Conservation (phyloP, 2,113 vertebrate species). For the Laticauda laticaudata region DNA sequence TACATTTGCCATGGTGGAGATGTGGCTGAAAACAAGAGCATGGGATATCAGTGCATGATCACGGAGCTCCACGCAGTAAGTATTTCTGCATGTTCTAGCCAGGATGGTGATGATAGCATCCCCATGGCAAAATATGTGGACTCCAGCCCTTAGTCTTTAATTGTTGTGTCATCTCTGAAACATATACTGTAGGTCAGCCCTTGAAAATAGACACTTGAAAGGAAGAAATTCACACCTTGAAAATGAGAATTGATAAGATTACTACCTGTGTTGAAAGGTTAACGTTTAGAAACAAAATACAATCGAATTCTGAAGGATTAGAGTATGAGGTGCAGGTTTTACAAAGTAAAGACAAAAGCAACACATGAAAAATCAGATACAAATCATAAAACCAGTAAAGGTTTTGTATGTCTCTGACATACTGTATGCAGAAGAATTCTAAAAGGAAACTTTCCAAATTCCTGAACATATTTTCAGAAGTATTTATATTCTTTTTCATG, state of each 20-base stretch:
- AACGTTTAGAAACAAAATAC: neutral
- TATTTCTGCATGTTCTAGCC: neutral
- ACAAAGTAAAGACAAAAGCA: neutral
- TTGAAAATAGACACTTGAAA: neutral
- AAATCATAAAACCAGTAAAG: neutral
- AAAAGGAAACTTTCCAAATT: neutral
- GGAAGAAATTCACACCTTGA: neutral
- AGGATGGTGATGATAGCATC: neutral
- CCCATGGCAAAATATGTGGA: slow-evolving; percentile 2
- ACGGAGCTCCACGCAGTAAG: neutral
- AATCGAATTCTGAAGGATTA: neutral
- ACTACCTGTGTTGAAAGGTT: neutral
- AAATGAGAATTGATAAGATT: neutral
- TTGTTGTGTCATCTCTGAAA: neutral
- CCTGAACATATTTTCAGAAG: neutral
- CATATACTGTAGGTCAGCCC: neutral
- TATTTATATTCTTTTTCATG: neutral
- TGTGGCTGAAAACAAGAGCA: slow-evolving; percentile 2
- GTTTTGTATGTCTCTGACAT: neutral
- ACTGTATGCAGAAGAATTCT: neutral
- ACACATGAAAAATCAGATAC: neutral
- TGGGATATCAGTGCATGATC: slow-evolving; percentile 8
- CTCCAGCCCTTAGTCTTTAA: neutral
- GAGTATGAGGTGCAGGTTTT: neutral
- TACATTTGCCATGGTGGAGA: neutral